Percentiles rank a stretch among this genome's conserved stretches.
Evolutionary conservation across 1,140 invertebrate species (phyloP).

Genomic region (Hypothenemus hampei): DNA sequence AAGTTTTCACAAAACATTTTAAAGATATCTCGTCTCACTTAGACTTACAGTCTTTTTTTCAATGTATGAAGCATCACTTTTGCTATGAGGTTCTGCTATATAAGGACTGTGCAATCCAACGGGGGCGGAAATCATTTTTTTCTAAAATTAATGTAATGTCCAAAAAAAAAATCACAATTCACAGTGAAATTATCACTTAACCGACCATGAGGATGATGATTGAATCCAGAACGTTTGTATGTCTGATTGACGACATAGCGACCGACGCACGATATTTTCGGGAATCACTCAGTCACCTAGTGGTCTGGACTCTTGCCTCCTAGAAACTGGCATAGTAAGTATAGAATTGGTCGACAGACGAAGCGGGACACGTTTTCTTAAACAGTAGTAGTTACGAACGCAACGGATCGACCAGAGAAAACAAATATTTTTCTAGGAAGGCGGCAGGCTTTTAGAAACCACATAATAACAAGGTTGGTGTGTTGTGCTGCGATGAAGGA

Average conservation of each 20-base stretch:
- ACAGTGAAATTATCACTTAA: no score
- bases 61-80: constrained; percentile 37
- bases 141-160: no score
- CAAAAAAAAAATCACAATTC: no score
- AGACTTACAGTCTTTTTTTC: constrained; percentile 33
- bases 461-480: not conserved
- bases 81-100: constrained; percentile 18
- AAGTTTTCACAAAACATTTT: no score
- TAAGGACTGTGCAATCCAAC: constrained; percentile 26
- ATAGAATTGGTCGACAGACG: no score
- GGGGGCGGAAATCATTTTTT: constrained; percentile 24
- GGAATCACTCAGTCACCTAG: constrained; percentile 24
- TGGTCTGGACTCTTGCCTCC: constrained; percentile 1
- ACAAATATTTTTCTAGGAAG: no score
- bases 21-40: no score
- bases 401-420: constrained; percentile 1
- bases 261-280: constrained; percentile 13
- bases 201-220: not conserved
- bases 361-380: no score
- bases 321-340: not conserved
- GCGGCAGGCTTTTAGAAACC: no score
- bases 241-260: constrained; percentile 8
- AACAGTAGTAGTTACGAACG: no score
- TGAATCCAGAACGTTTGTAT: not conserved
- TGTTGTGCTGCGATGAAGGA: not conserved